Percentiles rank a stretch among this genome's conserved stretches.
Conservation (phyloP, 2,797 vertebrate genomes). For the Morus bassanus region DNA sequence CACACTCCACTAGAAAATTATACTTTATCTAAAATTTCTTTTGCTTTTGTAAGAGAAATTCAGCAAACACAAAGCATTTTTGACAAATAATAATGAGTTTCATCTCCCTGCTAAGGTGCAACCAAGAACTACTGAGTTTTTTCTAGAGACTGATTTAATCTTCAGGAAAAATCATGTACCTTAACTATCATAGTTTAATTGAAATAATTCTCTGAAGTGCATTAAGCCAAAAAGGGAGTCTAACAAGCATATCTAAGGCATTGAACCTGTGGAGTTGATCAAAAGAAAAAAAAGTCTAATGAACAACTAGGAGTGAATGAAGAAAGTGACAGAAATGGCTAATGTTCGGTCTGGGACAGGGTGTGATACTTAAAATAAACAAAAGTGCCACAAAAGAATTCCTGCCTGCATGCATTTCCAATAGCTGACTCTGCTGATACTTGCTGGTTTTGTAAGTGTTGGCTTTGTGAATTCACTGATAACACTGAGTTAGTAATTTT, state of each 20-base stretch:
- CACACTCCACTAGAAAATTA: not conserved
- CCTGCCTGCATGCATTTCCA: not conserved
- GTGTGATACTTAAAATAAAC: conserved; percentile 38
- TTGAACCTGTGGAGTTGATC: not conserved
- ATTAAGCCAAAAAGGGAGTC: conserved; percentile 27
- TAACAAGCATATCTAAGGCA: not conserved
- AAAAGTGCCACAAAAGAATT: conserved; percentile 6
- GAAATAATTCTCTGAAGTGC: conserved; percentile 2
- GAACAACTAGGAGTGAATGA: not conserved
- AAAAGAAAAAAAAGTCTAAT: not conserved
- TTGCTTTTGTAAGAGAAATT: not conserved
- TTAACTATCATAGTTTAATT: conserved; percentile 37
- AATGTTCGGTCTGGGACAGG: not conserved
- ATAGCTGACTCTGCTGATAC: conserved; percentile 23
- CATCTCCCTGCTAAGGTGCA: not conserved
- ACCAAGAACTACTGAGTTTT: not conserved
- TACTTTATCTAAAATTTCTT: not conserved
- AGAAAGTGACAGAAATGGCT: not conserved
- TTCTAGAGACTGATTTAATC: not conserved
- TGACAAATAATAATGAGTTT: conserved; percentile 14
- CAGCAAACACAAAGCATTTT: not conserved
- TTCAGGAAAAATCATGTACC: conserved; percentile 5
- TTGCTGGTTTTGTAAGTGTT: conserved; percentile 12
- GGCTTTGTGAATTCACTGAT: conserved; percentile 12
- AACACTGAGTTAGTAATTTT: conserved; percentile 13